A percentile compares a stretch with the other conserved stretches of the same genome.
Conservation (phyloP, 2,113 vertebrate genomes). For the Eurystomus gularis region DNA sequence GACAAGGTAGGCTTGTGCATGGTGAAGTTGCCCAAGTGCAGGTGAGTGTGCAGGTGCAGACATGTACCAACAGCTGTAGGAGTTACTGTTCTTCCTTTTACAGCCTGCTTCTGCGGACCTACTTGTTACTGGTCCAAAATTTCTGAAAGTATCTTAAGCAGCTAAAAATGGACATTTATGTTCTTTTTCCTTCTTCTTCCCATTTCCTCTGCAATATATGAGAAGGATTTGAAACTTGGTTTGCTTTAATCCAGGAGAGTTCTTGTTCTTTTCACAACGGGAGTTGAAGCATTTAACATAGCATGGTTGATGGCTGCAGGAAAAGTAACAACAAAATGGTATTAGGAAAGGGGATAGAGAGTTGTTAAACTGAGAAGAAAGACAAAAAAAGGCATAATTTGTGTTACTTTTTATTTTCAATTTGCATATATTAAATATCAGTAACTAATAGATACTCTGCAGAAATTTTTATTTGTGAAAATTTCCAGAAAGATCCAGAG, state of each 20-base stretch:
- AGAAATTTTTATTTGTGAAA: background rate
- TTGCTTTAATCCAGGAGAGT: background rate
- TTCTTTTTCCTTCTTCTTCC: background rate
- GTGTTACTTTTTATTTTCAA: background rate
- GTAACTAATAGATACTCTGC: background rate
- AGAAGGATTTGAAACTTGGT: background rate
- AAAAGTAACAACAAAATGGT: background rate
- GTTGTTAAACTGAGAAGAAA: background rate
- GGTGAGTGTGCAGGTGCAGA: background rate
- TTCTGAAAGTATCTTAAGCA: background rate
- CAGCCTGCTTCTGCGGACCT: background rate
- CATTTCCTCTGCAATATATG: accelerated
- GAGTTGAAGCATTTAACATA: background rate
- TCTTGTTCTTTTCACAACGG: background rate
- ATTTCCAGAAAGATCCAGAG: background rate
- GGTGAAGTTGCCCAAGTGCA: background rate
- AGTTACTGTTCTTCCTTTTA: background rate
- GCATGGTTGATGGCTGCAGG: background rate
- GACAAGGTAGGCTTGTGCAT: background rate
- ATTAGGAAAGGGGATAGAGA: background rate
- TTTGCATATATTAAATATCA: background rate
- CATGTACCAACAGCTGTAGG: background rate
- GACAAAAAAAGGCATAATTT: background rate
- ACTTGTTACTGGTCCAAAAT: background rate
- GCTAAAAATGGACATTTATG: background rate